Percentiles rank a stretch among this genome's conserved stretches.
Conservation (phyloP, 1,140 invertebrate species). For the Meloidogyne chitwoodi region DNA sequence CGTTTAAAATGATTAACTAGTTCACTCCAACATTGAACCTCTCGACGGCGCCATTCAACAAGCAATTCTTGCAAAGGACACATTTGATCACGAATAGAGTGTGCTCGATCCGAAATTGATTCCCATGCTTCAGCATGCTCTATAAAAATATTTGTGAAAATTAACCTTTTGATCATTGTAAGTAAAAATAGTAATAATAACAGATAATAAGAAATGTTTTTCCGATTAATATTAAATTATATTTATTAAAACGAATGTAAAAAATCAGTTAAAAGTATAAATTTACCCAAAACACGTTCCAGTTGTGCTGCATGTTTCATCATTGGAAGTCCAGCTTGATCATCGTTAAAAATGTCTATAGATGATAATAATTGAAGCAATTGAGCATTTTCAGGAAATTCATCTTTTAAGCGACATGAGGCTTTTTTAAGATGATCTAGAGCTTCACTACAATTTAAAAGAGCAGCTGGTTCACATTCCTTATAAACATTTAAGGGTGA, state of each 20-base stretch:
- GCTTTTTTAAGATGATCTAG: slow-evolving; percentile 67
- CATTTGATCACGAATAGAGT: slow-evolving; percentile 74
- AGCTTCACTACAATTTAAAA: slow-evolving; percentile 70
- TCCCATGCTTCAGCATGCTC: slow-evolving; percentile 53
- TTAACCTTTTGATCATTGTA: background rate
- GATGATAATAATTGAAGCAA: slow-evolving; percentile 69
- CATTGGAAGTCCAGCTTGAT: slow-evolving; percentile 72
- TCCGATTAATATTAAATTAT: too few relatives aligned
- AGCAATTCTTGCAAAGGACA: slow-evolving; percentile 74
- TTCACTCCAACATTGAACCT: slow-evolving; percentile 79
- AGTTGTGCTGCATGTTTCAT: slow-evolving; percentile 83
- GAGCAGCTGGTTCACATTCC: slow-evolving; percentile 75
- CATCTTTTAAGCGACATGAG: slow-evolving; percentile 70
- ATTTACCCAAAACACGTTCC: slow-evolving; percentile 69
- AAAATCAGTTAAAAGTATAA: too few relatives aligned
- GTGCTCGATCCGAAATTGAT: slow-evolving; percentile 75
- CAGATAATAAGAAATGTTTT: too few relatives aligned
- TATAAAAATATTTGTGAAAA: slow-evolving; percentile 34
- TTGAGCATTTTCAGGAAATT: slow-evolving; percentile 86
- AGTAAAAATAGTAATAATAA: too few relatives aligned
- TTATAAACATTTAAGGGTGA: slow-evolving; percentile 74
- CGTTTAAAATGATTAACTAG: slow-evolving; percentile 66
- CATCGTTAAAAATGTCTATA: slow-evolving; percentile 65
- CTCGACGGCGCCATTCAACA: slow-evolving; percentile 83
- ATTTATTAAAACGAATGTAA: too few relatives aligned